Conservation (phyloP, 2,797 vertebrate genomes). For the Lepus oiostolus region DNA sequence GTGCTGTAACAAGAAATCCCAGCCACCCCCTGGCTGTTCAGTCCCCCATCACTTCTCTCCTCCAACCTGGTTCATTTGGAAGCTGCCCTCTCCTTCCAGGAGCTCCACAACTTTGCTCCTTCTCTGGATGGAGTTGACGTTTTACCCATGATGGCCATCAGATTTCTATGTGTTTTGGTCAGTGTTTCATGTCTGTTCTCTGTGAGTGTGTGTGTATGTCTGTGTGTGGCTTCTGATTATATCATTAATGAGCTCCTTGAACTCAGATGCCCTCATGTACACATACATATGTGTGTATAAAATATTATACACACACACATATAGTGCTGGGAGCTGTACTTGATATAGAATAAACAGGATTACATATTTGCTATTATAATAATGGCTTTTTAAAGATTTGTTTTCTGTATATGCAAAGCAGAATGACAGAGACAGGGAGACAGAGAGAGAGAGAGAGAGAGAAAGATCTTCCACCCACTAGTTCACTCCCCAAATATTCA, state of each 20-base stretch:
- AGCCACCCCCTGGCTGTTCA: rapidly evolving
- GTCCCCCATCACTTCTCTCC: not conserved
- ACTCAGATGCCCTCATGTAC: not conserved
- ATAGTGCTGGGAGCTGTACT: not conserved
- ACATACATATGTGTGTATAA: no score
- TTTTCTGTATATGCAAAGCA: no score
- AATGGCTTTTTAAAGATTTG: no score
- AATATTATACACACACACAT: no score
- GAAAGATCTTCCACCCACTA: no score
- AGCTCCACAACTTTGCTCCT: not conserved
- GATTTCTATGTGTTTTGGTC: not conserved
- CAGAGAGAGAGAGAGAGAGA: no score
- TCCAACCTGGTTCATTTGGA: not conserved
- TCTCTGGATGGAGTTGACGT: not conserved
- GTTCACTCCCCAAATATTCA: no score
- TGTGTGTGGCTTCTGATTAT: not conserved
- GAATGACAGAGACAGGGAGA: no score
- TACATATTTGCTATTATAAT: not conserved
- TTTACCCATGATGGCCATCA: not conserved
- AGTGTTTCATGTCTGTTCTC: not conserved
- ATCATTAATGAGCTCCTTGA: not conserved
- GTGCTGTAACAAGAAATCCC: not conserved
- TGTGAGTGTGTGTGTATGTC: not conserved
- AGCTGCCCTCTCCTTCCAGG: not conserved
- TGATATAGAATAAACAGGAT: not conserved